Conservation (phyloP, 2,113 vertebrate genomes). For the Elgaria multicarinata region DNA sequence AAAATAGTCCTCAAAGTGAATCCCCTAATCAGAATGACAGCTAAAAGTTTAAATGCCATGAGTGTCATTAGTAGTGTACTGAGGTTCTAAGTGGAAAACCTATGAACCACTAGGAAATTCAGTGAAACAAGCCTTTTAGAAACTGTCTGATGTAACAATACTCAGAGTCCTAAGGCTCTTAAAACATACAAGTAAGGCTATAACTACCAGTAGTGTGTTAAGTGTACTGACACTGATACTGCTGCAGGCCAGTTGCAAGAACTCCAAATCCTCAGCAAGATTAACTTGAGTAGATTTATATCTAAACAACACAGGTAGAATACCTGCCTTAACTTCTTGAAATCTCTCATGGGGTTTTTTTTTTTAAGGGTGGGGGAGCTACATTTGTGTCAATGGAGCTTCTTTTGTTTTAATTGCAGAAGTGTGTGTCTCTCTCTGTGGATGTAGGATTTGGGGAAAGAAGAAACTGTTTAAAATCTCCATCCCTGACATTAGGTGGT, state of each 20-base stretch:
- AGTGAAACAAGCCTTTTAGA: neutral
- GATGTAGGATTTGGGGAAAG: too few relatives aligned
- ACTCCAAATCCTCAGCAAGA: neutral
- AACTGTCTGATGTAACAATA: neutral
- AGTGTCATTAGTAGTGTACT: neutral
- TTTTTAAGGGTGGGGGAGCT: too few relatives aligned
- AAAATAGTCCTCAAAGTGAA: neutral
- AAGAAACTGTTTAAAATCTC: too few relatives aligned
- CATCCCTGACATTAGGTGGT: too few relatives aligned
- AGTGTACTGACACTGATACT: too few relatives aligned
- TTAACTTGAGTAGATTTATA: neutral
- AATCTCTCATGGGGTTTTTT: too few relatives aligned
- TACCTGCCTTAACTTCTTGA: too few relatives aligned
- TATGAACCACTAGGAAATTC: neutral
- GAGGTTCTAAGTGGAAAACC: too few relatives aligned
- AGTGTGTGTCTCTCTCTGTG: too few relatives aligned
- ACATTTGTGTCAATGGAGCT: too few relatives aligned
- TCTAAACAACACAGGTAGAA: neutral
- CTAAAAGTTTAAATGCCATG: neutral
- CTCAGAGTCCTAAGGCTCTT: neutral
- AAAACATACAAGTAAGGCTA: neutral
- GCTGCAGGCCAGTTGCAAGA: neutral
- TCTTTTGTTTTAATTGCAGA: too few relatives aligned
- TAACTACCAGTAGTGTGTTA: neutral
- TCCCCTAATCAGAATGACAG: neutral